Evolutionary conservation across 2,888 invertebrate species (phyloP), one percentile per base, ranked within the genome.

Genomic region (Agrypnus murinus): DNA sequence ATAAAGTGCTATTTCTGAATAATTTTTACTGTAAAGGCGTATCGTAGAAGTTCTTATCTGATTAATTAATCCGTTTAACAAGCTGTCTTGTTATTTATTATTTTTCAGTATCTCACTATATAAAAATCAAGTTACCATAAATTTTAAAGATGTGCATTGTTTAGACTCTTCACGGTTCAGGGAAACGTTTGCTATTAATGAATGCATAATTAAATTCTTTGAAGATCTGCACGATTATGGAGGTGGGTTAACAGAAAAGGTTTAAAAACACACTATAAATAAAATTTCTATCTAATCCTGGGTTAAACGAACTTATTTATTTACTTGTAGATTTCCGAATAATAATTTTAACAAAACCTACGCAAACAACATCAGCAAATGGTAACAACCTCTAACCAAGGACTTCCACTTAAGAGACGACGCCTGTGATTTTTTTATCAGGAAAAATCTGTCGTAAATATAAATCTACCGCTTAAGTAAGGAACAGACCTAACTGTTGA

Each of bases 371-470:
- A 58, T 43, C 43, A 32, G 46, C 58, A 40, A 69, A 64, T 69
- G 50, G 69, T 69, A 69, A 69, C 69, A 69, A 69, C 63, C 69
- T 58, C 15, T 19, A 45, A 31, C 46, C 69, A 69, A 69, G 69
- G 69, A 48, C 64, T 58, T 69, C 69, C 48, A 64, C 63, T 58
- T 48, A n/a, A 25, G 32, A 55, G 38, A 60, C 36, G 38, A 60
- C 36, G 55, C 53, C 43, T 38, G 34, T 45, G 34, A 57, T 62
- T 46, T 62, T 65, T 53, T 63, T 62, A 58, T 58, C 57, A 36
- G 25, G 19, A 19, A 57, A 64, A 65, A 65, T 65, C 65, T 58
- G 57, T 38, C 25, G 65, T 46, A 65, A 58, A 57, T 65, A 65
- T 53, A 25, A 3, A 38, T 57, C 57, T 45, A 15, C 53, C 43